Percentiles rank a stretch among this genome's conserved stretches.
These are phyloP conservation scores for Rhinoptilus africanus DNA, from an alignment of 2,113 vertebrate species.

Conservation along the genomic window DNA sequence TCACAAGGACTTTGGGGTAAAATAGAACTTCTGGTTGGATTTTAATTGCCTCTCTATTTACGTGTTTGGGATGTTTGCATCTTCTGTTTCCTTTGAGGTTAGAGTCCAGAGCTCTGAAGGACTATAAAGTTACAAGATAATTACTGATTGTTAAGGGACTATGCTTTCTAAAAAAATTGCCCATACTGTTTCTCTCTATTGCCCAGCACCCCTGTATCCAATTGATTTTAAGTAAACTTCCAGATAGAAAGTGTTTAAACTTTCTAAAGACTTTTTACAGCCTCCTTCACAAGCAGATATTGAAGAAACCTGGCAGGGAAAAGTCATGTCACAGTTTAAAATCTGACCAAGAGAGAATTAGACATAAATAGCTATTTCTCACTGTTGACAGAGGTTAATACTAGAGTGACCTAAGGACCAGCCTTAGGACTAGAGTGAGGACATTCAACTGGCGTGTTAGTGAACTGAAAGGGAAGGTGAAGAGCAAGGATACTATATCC, in stretches of 20 bases:
- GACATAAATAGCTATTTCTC: neutral
- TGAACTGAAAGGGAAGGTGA: neutral
- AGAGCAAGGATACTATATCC: neutral
- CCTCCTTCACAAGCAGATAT: neutral
- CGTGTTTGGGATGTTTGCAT: neutral
- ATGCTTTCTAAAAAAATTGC: neutral
- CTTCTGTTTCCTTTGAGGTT: neutral
- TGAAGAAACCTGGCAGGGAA: neutral
- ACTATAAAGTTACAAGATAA: neutral
- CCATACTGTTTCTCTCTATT: neutral
- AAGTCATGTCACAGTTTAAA: neutral
- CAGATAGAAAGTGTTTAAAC: neutral
- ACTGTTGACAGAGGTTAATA: constrained; percentile 31
- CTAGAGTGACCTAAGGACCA: neutral
- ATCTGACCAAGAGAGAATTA: neutral
- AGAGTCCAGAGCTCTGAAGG: neutral
- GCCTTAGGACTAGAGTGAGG: neutral
- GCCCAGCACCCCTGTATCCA: neutral
- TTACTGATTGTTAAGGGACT: neutral
- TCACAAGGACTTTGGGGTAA: constrained; percentile 12
- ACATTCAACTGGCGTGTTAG: neutral
- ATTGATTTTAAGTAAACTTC: neutral
- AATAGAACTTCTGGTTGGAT: neutral
- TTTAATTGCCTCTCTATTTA: constrained; percentile 14
- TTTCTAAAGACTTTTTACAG: neutral